Evolutionary conservation across 2,797 vertebrate species (phyloP).

Genomic region (Tympanoctomys barrerae): DNA sequence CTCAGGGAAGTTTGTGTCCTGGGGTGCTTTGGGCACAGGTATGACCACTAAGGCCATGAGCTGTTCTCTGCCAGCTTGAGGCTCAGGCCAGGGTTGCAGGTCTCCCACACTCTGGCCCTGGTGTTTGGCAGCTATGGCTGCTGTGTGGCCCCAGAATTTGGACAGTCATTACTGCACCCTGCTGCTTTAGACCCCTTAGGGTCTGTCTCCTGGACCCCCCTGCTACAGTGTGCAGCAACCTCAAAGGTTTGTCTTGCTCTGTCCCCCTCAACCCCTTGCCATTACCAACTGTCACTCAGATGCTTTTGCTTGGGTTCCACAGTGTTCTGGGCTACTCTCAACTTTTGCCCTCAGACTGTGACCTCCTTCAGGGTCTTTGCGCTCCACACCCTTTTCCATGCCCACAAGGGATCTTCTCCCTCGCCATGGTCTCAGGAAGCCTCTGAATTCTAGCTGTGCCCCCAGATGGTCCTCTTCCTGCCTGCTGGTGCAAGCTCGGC

Average conservation of each 20-base stretch:
- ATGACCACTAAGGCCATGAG: rapidly evolving
- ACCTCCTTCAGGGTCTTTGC: neutral
- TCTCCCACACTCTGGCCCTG: rapidly evolving
- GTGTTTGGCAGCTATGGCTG: neutral
- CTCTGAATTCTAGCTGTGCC: neutral
- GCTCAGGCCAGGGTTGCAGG: too few species aligned
- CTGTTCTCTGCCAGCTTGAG: neutral
- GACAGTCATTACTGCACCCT: too few species aligned
- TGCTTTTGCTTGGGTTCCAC: neutral
- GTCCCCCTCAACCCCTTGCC: too few species aligned
- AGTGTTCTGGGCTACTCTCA: neutral
- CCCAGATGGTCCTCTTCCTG: neutral
- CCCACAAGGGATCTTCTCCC: neutral
- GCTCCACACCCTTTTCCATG: neutral
- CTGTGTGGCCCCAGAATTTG: neutral
- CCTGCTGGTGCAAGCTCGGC: neutral
- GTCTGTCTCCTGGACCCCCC: neutral
- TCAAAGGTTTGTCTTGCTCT: neutral
- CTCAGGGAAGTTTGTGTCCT: neutral
- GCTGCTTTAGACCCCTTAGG: neutral
- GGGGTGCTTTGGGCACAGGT: neutral
- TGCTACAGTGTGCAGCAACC: neutral
- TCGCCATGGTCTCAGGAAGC: neutral
- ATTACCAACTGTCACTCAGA: rapidly evolving
- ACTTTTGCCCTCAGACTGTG: neutral